Evolutionary conservation across 2,113 vertebrate genomes (phyloP).

Genomic region (Pterocles gutturalis): DNA sequence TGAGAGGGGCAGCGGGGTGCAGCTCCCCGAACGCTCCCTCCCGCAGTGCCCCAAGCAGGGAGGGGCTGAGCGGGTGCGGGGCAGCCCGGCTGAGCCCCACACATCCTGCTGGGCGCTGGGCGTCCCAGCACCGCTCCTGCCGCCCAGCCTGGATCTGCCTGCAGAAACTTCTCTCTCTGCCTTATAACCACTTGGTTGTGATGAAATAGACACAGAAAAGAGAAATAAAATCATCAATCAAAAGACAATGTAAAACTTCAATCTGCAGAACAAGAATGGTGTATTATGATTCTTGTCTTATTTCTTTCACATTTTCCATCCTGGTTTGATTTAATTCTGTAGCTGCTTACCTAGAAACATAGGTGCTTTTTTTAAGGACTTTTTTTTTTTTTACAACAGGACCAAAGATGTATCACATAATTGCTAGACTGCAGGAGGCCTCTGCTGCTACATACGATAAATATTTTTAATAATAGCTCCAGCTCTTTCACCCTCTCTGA

Average conservation of each 20-base stretch:
- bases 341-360: background rate
- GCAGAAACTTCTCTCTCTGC: background rate
- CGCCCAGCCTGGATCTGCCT: background rate
- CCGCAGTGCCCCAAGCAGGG: background rate
- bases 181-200: background rate
- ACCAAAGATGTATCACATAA: background rate
- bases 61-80: rapidly evolving
- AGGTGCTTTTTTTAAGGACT: background rate
- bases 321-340: background rate
- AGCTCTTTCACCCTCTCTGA: background rate
- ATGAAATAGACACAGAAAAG: background rate
- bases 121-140: background rate
- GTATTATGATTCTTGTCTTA: background rate
- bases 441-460: background rate
- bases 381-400: background rate
- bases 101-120: background rate
- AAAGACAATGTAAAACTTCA: background rate
- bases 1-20: rapidly evolving
- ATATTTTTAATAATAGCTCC: background rate
- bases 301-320: background rate
- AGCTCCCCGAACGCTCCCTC: background rate
- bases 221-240: background rate
- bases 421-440: background rate
- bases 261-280: background rate
- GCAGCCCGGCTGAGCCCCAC: rapidly evolving